phyloP scores from a whole-genome alignment of 2,113 vertebrate genomes.

The Mohoua ochrocephala region DNA sequence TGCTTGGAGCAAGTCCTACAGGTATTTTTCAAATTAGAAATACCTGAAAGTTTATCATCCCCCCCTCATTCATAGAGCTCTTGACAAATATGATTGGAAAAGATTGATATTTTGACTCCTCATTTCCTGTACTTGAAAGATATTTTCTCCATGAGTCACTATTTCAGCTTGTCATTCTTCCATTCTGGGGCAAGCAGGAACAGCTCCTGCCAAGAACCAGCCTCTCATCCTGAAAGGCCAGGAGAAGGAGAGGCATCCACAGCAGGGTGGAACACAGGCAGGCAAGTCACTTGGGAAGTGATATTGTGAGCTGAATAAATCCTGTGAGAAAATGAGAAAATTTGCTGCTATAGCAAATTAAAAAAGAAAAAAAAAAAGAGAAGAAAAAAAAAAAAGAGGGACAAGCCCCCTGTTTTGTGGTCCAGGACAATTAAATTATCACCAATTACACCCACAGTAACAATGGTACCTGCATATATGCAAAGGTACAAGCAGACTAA shows the following conservation, averaged over 20 bases:
- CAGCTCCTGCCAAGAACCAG: not conserved
- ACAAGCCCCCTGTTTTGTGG: not conserved
- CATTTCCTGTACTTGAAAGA: slow-evolving; percentile 8
- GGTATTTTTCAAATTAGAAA: slow-evolving; percentile 45
- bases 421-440: not conserved
- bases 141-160: not conserved
- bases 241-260: not conserved
- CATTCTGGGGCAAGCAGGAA: not conserved
- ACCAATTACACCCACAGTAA: not conserved
- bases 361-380: not conserved
- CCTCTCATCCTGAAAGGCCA: accelerated
- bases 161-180: not conserved
- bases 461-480: accelerated
- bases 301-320: not conserved
- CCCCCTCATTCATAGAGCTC: not conserved
- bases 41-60: slow-evolving; percentile 33
- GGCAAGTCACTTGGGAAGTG: not conserved
- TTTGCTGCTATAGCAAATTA: not conserved
- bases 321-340: not conserved
- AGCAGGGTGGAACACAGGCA: not conserved
- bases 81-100: not conserved
- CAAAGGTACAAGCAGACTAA: not conserved
- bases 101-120: slow-evolving; percentile 27
- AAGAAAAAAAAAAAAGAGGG: too few relatives aligned
- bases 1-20: slow-evolving; percentile 39